Conservation (phyloP, 2,113 vertebrate genomes). For the Ictidomys tridecemlineatus region DNA sequence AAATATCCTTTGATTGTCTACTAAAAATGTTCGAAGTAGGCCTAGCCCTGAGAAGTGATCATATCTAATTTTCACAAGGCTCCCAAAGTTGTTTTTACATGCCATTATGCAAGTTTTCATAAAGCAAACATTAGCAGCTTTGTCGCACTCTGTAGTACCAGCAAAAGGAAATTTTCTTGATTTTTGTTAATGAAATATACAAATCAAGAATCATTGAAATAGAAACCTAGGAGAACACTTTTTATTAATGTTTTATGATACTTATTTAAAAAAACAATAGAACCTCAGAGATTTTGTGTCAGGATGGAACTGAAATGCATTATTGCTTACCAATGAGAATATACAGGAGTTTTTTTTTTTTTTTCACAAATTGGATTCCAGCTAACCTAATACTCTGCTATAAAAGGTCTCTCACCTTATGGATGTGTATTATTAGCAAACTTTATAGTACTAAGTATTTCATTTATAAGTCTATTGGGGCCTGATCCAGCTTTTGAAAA, state of each 20-base stretch:
- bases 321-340: conserved; percentile 72
- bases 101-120: conserved; percentile 1
- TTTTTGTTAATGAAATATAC: conserved; percentile 78
- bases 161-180: conserved; percentile 55
- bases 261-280: conserved; percentile 76
- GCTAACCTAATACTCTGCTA: conserved; percentile 54
- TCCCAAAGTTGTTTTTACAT: neutral
- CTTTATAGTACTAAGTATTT: conserved; percentile 68
- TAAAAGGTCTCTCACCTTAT: conserved; percentile 69
- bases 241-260: conserved; percentile 70
- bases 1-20: conserved; percentile 16
- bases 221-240: conserved; percentile 59
- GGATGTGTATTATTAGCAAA: conserved; percentile 68
- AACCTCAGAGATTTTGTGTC: conserved; percentile 72
- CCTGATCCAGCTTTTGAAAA: conserved; percentile 73
- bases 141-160: conserved; percentile 25
- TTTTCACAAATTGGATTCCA: conserved; percentile 65
- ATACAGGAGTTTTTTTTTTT: conserved; percentile 11
- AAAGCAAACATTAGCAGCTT: conserved; percentile 42
- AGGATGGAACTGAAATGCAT: conserved; percentile 67
- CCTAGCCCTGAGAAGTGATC: neutral
- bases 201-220: conserved; percentile 75
- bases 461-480: conserved; percentile 60
- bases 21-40: conserved; percentile 40
- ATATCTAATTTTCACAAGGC: conserved; percentile 44